phyloP scores from a whole-genome alignment of 2,888 invertebrate genomes.

The Catocala fraxini region DNA sequence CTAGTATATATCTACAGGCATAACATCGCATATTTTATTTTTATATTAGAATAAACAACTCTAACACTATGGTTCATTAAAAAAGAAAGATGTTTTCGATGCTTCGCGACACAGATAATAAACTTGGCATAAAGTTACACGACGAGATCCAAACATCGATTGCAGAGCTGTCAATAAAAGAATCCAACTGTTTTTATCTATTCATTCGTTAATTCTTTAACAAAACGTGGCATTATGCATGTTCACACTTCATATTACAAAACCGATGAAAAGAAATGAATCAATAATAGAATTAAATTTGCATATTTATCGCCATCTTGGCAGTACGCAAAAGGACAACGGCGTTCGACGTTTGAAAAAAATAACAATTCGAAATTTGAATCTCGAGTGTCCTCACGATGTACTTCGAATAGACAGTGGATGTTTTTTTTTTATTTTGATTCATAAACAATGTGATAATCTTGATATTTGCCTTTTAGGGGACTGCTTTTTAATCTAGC shows the following conservation, averaged over 20 bases:
- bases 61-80: too few relatives aligned
- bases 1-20: too few relatives aligned
- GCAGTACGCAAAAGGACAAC: conserved; percentile 49
- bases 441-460: background rate
- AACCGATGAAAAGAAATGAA: conserved; percentile 59
- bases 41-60: too few relatives aligned
- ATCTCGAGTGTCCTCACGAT: conserved; percentile 49
- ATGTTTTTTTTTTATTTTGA: conserved; percentile 19
- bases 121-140: too few relatives aligned
- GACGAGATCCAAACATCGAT: too few relatives aligned
- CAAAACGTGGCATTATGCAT: conserved; percentile 59
- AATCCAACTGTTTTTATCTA: conserved; percentile 33
- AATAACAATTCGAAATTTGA: conserved; percentile 58
- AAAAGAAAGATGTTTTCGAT: too few relatives aligned
- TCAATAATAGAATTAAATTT: conserved; percentile 67
- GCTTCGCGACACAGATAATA: too few relatives aligned
- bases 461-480: too few relatives aligned
- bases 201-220: conserved; percentile 33
- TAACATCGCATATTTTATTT: too few relatives aligned
- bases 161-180: conserved; percentile 2
- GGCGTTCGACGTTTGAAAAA: conserved; percentile 53
- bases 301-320: conserved; percentile 68
- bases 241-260: conserved; percentile 54
- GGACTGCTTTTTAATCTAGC: background rate
- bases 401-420: conserved; percentile 17